Conservation (phyloP, 2,888 invertebrate genomes). For the Acanthosepion lycidas region DNA sequence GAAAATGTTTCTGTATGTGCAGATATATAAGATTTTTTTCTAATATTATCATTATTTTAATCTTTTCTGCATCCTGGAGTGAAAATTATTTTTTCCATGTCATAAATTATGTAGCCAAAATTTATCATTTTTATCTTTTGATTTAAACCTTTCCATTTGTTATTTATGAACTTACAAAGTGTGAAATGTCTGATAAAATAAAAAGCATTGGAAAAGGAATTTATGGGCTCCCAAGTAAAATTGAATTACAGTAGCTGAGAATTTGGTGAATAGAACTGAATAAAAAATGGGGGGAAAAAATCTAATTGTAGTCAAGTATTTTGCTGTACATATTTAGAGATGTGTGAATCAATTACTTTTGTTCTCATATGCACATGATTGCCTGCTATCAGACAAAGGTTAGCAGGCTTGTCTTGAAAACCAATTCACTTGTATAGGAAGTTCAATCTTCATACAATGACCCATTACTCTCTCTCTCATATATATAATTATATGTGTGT, state of each 20-base stretch:
- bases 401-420: too few species aligned
- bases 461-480: too few species aligned
- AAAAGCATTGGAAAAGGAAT: neutral
- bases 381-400: too few species aligned
- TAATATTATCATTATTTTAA: neutral
- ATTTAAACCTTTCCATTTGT: neutral
- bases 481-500: too few species aligned
- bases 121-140: neutral
- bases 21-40: neutral
- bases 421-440: too few species aligned
- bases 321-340: neutral
- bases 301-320: neutral
- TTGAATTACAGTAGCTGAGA: neutral
- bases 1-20: neutral
- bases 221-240: neutral
- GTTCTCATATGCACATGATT: too few species aligned
- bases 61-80: neutral
- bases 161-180: constrained; percentile 33
- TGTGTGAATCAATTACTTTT: too few species aligned
- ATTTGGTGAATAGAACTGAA: neutral
- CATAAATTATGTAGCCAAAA: neutral
- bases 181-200: neutral
- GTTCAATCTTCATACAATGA: too few species aligned
- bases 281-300: neutral
- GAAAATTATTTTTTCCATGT: neutral